Base-by-base conservation (phyloP, 2,113 vertebrate species). In the Salvelinus fontinalis region DNA sequence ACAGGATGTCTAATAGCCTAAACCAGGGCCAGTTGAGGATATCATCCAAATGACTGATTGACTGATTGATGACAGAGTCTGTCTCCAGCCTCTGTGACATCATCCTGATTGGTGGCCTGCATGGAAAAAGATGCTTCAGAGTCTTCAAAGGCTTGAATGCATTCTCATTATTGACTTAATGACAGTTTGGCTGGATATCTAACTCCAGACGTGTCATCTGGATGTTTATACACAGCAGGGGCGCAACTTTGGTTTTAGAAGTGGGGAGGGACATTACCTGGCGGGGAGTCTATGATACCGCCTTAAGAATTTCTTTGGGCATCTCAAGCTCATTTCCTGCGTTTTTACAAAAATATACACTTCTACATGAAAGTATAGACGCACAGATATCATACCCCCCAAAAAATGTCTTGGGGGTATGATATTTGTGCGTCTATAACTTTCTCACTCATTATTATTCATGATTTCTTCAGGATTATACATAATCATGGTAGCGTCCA, bases 1-100 rank as follows among this genome's bases (percentile, higher is more conserved):
- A 59, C 67, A 51, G 60, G 65, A 88, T 74, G 82, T 80, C 62
- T 81, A 44, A 3, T 65, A 79, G 85, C 71, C 64, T 12, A 74
- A 85, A 79, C 73, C 18, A 44, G 6, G 48, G 81, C 79, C 79
- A 83, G 83, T 82, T 71, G 81, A 71, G 76, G 81, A 31, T 83
- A 87, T 90, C 85, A 86, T 79, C 81, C 84, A 89, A 87, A 87
- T 87, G 73, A 83, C 87, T 77, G 84, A 84, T 83, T 51, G 62
- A 73, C 75, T 78, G 80, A 79, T 82, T 84, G 87, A 85, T 80
- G 81, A 75, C 80, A 67, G 18, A 9, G 73, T 74, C 69, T 73
- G 65, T 84, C 73, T 83, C 1, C 3, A 24, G 49, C 16, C 13
- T 4, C 22, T 7, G 39, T 73, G 51, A 79, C 54, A 66, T 73